A percentile compares a stretch with the other conserved stretches of the same genome.
Conservation (phyloP, 2,888 invertebrate genomes). For the Monoplex corrugatus region DNA sequence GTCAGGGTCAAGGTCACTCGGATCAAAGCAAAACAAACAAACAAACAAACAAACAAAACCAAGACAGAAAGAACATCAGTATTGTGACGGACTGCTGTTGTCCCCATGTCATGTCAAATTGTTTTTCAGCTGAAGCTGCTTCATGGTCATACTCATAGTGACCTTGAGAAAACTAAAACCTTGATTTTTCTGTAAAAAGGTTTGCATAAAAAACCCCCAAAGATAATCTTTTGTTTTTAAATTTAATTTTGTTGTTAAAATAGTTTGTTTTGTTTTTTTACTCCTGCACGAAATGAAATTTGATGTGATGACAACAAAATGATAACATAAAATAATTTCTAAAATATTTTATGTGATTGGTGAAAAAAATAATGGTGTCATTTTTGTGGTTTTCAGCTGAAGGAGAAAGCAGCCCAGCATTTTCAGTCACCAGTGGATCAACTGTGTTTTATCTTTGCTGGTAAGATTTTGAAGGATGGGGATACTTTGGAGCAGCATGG, state of each 20-base stretch:
- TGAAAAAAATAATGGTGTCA: neutral
- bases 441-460: slow-evolving; percentile 97
- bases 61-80: too few relatives aligned
- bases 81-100: too few relatives aligned
- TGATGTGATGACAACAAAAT: too few relatives aligned
- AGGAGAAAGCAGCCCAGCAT: slow-evolving; percentile 90
- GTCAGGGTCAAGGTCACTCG: too few relatives aligned
- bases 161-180: neutral
- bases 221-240: too few relatives aligned
- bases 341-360: neutral
- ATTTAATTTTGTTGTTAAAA: too few relatives aligned
- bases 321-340: too few relatives aligned
- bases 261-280: too few relatives aligned
- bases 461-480: slow-evolving; percentile 98
- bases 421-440: slow-evolving; percentile 92
- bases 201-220: neutral
- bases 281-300: too few relatives aligned
- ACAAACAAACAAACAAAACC: neutral
- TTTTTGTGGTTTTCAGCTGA: slow-evolving; percentile 87
- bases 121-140: too few relatives aligned
- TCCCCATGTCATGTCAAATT: too few relatives aligned
- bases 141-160: neutral
- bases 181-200: neutral
- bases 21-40: too few relatives aligned
- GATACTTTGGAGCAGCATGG: slow-evolving; percentile 91